A percentile compares a stretch with the other conserved stretches of the same genome.
Conservation (phyloP, 2,888 invertebrate species). For the Amphipoea lucens region DNA sequence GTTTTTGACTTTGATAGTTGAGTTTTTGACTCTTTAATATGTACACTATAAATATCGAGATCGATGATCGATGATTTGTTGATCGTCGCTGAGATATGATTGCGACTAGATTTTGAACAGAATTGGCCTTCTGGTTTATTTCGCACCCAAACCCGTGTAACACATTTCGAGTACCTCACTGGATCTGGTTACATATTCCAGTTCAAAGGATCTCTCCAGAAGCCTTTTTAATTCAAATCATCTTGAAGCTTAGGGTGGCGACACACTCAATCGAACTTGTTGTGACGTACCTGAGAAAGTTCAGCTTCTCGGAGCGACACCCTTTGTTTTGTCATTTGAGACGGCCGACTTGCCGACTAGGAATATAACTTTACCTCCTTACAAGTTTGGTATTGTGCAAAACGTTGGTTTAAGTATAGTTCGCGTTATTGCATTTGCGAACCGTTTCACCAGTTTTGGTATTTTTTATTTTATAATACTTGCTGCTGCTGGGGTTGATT, state of each 20-base stretch:
- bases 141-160: conserved; percentile 3
- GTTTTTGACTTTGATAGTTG: neutral
- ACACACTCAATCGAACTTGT: conserved; percentile 71
- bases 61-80: too few relatives aligned
- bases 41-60: too few relatives aligned
- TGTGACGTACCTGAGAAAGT: conserved; percentile 72
- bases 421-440: conserved; percentile 50
- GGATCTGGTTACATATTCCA: conserved; percentile 60
- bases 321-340: conserved; percentile 80
- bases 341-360: conserved; percentile 62
- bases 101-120: neutral
- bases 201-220: conserved; percentile 61
- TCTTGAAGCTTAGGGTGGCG: conserved; percentile 60
- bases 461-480: neutral
- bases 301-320: conserved; percentile 67
- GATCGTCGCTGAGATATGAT: neutral
- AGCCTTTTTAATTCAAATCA: conserved; percentile 70
- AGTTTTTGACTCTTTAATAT: too few relatives aligned
- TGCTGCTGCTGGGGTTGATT: neutral
- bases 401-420: conserved; percentile 57
- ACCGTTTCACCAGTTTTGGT: conserved; percentile 51
- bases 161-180: conserved; percentile 41
- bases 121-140: neutral
- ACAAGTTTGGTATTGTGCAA: conserved; percentile 66
- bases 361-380: conserved; percentile 64